These are phyloP conservation scores for Drosophila multiciliata DNA, from an alignment of 2,888 invertebrate genomes.

Conservation along the genomic window DNA sequence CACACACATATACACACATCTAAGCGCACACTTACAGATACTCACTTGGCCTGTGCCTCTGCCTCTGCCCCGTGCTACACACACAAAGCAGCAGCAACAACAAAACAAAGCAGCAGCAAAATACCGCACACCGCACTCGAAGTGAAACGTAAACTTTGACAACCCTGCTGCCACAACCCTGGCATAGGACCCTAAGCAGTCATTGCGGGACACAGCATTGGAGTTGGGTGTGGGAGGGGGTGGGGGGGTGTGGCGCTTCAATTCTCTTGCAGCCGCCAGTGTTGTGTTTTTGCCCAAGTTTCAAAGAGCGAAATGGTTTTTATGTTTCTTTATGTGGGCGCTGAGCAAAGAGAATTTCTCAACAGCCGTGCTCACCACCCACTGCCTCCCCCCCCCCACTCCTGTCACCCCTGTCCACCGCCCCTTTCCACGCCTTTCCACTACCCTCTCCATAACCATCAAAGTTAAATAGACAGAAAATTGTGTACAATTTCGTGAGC, in stretches of 20 bases:
- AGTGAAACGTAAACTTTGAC: slow-evolving; percentile 81
- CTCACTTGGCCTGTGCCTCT: slow-evolving; percentile 43
- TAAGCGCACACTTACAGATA: slow-evolving; percentile 36
- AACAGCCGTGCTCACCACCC: slow-evolving; percentile 42
- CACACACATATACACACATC: slow-evolving; percentile 12
- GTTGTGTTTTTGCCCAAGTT: slow-evolving; percentile 59
- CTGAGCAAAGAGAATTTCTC: slow-evolving; percentile 65
- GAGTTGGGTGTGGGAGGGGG: background rate
- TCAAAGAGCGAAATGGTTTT: slow-evolving; percentile 76
- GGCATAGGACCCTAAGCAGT: slow-evolving; percentile 12
- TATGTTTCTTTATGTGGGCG: slow-evolving; percentile 77
- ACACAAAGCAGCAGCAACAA: slow-evolving; percentile 34
- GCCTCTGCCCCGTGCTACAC: slow-evolving; percentile 43
- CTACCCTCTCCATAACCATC: slow-evolving; percentile 41
- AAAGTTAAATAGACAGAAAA: slow-evolving; percentile 83
- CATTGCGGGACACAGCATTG: slow-evolving; percentile 2
- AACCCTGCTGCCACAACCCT: slow-evolving; percentile 52
- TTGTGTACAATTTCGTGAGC: slow-evolving; percentile 81
- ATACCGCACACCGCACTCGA: slow-evolving; percentile 68
- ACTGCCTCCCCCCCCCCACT: background rate
- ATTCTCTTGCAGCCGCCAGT: slow-evolving; percentile 46
- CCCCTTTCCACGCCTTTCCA: background rate
- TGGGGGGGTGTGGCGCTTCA: slow-evolving; percentile 20
- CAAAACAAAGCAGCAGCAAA: slow-evolving; percentile 40
- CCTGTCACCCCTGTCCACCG: background rate